Evolutionary conservation across 1,140 invertebrate species (phyloP), one percentile per base, ranked within the genome.

Genomic region (Drosophila sp.): DNA sequence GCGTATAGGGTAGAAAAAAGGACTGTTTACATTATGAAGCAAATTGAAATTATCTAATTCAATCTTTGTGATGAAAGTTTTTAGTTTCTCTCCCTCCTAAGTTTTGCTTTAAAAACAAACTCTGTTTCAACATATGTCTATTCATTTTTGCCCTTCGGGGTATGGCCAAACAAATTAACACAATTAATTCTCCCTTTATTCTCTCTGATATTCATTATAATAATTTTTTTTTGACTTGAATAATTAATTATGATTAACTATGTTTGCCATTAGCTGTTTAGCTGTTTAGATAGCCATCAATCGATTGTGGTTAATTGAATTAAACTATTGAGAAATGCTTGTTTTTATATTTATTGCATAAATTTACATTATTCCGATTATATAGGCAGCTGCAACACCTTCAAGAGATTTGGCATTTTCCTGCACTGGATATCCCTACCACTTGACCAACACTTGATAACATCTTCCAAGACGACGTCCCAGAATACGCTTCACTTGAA

Each of bases 31-130:
- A 50, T 50, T 50, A 50, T 50, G 23, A 50, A 50, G 6, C 23
- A 50, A 50, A 50, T 50, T 50, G 44, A 50, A 50, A 50, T 50
- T 50, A 50, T 50, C 44, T 50, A 27, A 50, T 50, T 50, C 44
- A 50, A 50, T 50, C 44, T 50, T 50, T 50, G 44, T 50, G 44
- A 50, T 50, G 44, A 50, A 50, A 50, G 23, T 50, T 50, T 50
- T 27, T 50, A 50, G 44, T 50, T 50, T 2, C 25, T 27, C 17
- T 8, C 35, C 10, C 35, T 11, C 44, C 7, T 3, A 27, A 25
- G 8, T 50, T 50, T 50, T 10, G 44, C 23, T 27, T 50, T 27
- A 10, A 5, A 27, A 38, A 38, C 8, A 50, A 23, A 50, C 44
- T 47, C 44, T 47, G 41, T 17, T 1, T 27, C 1, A 3, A 27